A percentile compares a stretch with the other conserved stretches of the same genome.
phyloP scores from a whole-genome alignment of 1,140 invertebrate species.

The Drosophila kohkoa region DNA sequence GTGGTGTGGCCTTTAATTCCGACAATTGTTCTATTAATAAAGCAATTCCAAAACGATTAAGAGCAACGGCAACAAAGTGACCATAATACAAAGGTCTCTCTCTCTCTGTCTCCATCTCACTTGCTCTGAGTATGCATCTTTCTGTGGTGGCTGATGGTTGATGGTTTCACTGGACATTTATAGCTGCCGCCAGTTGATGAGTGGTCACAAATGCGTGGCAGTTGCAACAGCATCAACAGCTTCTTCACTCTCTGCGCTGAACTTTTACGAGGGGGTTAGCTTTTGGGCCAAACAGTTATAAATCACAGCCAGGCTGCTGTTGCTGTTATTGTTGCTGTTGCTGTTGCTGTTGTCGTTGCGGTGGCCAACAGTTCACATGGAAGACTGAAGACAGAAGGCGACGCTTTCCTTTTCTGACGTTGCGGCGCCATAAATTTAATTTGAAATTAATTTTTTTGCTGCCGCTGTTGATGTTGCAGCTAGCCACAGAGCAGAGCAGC shows the following conservation, averaged over 20 bases:
- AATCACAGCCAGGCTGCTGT: constrained; percentile 37
- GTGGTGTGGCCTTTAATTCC: constrained; percentile 47
- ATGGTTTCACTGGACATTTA: constrained; percentile 70
- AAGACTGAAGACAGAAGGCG: constrained; percentile 18
- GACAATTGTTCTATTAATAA: constrained; percentile 80
- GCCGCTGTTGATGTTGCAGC: constrained; percentile 36
- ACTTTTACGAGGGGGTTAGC: constrained; percentile 57
- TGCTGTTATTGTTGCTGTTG: neutral
- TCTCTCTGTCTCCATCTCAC: neutral
- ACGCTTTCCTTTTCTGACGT: constrained; percentile 73
- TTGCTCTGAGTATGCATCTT: neutral
- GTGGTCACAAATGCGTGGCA: constrained; percentile 70
- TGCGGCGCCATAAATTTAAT: constrained; percentile 82
- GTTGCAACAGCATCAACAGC: constrained; percentile 14
- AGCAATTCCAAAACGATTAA: constrained; percentile 82
- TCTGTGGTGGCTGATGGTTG: constrained; percentile 24
- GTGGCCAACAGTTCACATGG: constrained; percentile 22
- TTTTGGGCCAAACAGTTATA: constrained; percentile 54
- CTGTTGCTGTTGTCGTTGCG: constrained; percentile 19
- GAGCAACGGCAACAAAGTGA: constrained; percentile 64
- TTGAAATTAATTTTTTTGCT: constrained; percentile 81
- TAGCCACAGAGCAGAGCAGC: constrained; percentile 24
- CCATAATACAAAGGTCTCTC: constrained; percentile 38
- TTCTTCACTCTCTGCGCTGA: constrained; percentile 26
- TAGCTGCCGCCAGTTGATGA: constrained; percentile 64